phyloP scores from a whole-genome alignment of 2,113 vertebrate genomes.

The Lichenostomus cassidix region DNA sequence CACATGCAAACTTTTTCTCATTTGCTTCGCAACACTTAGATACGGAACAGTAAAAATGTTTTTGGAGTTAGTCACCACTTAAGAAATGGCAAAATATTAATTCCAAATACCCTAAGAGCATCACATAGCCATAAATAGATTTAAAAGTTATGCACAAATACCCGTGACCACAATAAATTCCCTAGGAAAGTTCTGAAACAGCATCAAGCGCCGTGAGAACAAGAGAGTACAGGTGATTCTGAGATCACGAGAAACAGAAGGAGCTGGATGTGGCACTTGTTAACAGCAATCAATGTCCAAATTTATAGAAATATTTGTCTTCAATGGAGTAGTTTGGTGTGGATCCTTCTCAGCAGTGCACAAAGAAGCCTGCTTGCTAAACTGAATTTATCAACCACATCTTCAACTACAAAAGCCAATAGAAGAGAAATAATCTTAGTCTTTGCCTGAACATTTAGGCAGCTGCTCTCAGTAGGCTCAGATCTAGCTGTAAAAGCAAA shows the following conservation, averaged over 20 bases:
- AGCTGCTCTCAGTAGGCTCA: background rate
- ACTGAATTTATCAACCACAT: background rate
- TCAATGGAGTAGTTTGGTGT: background rate
- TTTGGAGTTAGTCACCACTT: slow-evolving; percentile 38
- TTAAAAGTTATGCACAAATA: background rate
- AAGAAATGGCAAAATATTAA: slow-evolving; percentile 22
- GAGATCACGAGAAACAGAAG: background rate
- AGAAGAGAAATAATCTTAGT: background rate
- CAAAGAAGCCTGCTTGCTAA: background rate
- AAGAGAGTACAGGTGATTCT: background rate
- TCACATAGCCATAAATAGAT: background rate
- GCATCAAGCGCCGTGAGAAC: background rate
- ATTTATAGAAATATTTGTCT: background rate
- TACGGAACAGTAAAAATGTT: slow-evolving; percentile 37
- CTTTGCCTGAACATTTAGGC: background rate
- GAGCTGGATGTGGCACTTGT: background rate
- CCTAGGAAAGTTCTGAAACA: background rate
- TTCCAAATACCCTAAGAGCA: slow-evolving; percentile 20
- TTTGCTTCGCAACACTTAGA: slow-evolving; percentile 57
- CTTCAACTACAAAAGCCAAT: background rate
- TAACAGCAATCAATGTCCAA: background rate
- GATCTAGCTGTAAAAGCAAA: background rate
- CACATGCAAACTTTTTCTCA: slow-evolving; percentile 50
- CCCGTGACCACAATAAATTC: background rate
- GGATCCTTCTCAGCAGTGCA: background rate